Base-by-base conservation (phyloP, 2,113 vertebrate genomes). In the Psophia crepitans region DNA sequence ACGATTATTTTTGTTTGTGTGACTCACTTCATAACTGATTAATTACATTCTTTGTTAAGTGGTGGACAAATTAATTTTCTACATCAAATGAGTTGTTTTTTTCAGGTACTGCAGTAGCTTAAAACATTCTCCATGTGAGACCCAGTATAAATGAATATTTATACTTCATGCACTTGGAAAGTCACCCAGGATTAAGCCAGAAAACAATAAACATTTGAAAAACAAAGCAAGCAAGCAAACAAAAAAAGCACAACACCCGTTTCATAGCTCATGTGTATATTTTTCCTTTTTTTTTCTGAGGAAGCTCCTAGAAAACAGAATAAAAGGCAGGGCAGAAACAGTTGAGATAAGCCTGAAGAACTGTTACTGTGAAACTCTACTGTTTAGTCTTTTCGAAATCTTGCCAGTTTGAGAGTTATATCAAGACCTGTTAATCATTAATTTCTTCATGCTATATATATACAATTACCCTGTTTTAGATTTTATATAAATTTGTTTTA, bases 161-260 rank as follows among this genome's bases (percentile, higher is more conserved):
- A 8, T 32, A 19, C 46, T 77, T 49, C 54, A 58, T 56, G 5
- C 13, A 57, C 5, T 61, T 1, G 2, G 17, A 82, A 83, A 48
- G 4, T 39, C 11, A 84, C 26, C 14, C 14, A 81, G 35, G 69
- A 84, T 71, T 12, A 48, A 70, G 3, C 0, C 41, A 89, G 41
- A 87, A 44, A 81, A 33, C 4, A 89, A 41, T 4, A 51, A 74
- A 48, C 16, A 54, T 12, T 70, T 91, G 10, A 60, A 64, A 71
- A 79, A 63, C 5, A 51, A 83, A 85, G 6, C 11, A 71, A 79
- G 6, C 5, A 64, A 87, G 9, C 21, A 87, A 71, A 4, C 3
- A 46, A 22, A 4, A 41, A 58, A 27, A 17, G 2, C 8, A 10
- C 21, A 58, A 30, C 11, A 32, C 3, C 5, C 2, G 0, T 30